Evolutionary conservation across 2,888 invertebrate genomes (phyloP).

Genomic region (Xanthia icteritia): DNA sequence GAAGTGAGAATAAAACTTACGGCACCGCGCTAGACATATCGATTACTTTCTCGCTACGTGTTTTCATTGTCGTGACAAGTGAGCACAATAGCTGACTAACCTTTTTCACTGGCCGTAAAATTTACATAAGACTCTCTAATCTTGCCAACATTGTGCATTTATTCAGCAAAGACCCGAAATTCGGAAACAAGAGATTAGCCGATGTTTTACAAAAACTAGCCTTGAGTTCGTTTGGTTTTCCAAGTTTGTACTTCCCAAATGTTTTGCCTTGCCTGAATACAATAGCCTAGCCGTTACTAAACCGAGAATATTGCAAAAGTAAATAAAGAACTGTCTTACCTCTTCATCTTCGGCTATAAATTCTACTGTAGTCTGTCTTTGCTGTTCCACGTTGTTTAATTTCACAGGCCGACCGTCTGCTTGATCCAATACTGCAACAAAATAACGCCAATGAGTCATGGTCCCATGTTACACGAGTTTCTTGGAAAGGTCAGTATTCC

Average conservation of each 20-base stretch:
- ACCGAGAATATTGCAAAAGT: conserved; percentile 3
- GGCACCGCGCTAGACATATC: conserved; percentile 71
- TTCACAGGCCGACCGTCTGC: conserved; percentile 80
- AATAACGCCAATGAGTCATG: conserved; percentile 51
- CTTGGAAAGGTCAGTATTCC: conserved; percentile 39
- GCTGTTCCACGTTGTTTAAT: conserved; percentile 79
- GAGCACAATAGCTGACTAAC: conserved; percentile 44
- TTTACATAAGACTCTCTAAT: conserved; percentile 52
- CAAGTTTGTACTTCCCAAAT: conserved; percentile 11
- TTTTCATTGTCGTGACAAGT: conserved; percentile 60
- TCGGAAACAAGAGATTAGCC: conserved; percentile 26
- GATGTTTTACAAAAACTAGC: conserved; percentile 4
- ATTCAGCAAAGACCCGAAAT: conserved; percentile 25
- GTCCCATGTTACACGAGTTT: conserved; percentile 17
- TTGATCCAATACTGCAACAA: conserved; percentile 88
- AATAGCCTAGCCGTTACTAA: conserved; percentile 3
- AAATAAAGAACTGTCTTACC: conserved; percentile 69
- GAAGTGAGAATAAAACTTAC: conserved; percentile 65
- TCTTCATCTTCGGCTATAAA: conserved; percentile 86
- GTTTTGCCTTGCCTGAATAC: neutral
- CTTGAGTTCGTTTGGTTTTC: conserved; percentile 13
- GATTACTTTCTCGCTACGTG: conserved; percentile 68
- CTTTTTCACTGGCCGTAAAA: conserved; percentile 46
- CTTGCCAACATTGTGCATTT: conserved; percentile 31
- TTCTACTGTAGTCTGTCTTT: conserved; percentile 82